phyloP scores from a whole-genome alignment of 2,888 invertebrate species.

The Lordiphosa andalusiaca region DNA sequence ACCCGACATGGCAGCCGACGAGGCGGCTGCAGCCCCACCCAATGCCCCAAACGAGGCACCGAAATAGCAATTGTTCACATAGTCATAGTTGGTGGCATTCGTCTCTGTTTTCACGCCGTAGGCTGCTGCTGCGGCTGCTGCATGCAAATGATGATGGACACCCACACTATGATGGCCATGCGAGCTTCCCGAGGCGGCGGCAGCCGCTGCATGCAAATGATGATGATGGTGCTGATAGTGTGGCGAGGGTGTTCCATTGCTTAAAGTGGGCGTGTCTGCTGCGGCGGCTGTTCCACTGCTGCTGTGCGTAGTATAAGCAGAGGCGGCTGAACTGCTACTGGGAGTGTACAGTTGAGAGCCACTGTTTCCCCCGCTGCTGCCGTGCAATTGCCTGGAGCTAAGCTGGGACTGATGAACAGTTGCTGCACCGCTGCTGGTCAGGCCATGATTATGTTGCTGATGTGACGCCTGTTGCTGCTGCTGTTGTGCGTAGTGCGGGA shows the following conservation, averaged over 20 bases:
- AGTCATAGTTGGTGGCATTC: conserved; percentile 79
- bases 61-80: conserved; percentile 80
- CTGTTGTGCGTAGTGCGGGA: conserved; percentile 47
- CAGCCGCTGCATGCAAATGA: conserved; percentile 51
- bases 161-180: conserved; percentile 68
- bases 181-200: conserved; percentile 23
- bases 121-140: conserved; percentile 65
- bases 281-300: conserved; percentile 48
- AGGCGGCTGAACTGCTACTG: conserved; percentile 57
- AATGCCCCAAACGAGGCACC: conserved; percentile 79
- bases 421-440: conserved; percentile 35
- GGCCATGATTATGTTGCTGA: conserved; percentile 49
- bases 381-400: conserved; percentile 51
- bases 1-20: conserved; percentile 67
- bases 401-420: conserved; percentile 52
- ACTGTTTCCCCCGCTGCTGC: conserved; percentile 26
- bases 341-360: conserved; percentile 71
- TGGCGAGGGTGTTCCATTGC: conserved; percentile 75
- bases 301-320: conserved; percentile 63
- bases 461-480: conserved; percentile 39
- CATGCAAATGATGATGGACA: conserved; percentile 70
- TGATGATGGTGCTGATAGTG: conserved; percentile 75
- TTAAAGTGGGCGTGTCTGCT: conserved; percentile 62
- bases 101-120: conserved; percentile 78
- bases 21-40: conserved; percentile 73